Conservation (phyloP, 1,140 invertebrate species). For the Ridgeia piscesae region DNA sequence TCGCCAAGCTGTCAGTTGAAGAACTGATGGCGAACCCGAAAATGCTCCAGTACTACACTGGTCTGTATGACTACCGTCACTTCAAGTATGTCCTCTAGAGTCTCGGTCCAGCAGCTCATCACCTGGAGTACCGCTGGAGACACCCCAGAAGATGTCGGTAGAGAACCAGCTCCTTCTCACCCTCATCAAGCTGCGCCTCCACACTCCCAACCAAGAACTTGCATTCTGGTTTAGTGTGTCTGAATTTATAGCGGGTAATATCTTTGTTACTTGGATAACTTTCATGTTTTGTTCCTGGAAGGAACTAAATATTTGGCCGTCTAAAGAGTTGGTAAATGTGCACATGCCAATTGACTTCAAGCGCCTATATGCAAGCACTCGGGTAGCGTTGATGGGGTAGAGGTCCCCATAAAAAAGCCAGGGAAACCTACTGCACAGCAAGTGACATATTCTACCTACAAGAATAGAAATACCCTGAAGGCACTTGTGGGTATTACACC, state of each 20-base stretch:
- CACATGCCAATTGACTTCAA: constrained; percentile 36
- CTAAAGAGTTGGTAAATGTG: constrained; percentile 26
- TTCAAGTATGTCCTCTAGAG: not conserved
- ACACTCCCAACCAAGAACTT: not conserved
- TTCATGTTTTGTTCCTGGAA: constrained; percentile 23
- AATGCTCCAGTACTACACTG: not conserved
- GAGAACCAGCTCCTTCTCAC: not conserved
- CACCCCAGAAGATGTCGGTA: not conserved
- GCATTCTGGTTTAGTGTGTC: constrained; percentile 24
- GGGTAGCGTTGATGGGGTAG: constrained; percentile 37
- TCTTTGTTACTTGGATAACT: constrained; percentile 34
- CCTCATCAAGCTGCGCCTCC: not conserved
- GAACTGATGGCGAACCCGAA: not conserved
- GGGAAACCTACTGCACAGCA: constrained; percentile 25
- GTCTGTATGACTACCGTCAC: not conserved
- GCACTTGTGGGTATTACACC: constrained; percentile 33
- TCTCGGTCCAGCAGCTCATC: not conserved
- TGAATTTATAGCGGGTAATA: not conserved
- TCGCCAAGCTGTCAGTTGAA: not conserved
- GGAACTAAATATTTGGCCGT: too few relatives aligned
- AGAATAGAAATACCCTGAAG: constrained; percentile 35
- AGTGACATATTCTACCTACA: constrained; percentile 28
- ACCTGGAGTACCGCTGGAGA: not conserved
- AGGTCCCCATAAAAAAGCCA: constrained; percentile 36
- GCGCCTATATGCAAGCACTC: constrained; percentile 31